Evolutionary conservation across 2,113 vertebrate species (phyloP).

Genomic region (Xyrauchen texanus): DNA sequence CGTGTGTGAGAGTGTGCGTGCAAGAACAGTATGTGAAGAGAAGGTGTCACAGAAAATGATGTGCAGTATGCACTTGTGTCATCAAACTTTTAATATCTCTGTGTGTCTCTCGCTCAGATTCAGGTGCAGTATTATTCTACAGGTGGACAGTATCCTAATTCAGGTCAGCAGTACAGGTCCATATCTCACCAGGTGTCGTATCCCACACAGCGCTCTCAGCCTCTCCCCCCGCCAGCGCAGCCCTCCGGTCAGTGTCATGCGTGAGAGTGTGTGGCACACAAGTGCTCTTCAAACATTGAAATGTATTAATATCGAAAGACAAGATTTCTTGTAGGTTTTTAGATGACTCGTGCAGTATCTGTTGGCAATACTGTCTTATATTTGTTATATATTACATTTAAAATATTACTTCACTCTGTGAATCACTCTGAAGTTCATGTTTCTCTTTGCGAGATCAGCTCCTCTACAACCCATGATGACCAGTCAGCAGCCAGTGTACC

Average conservation of each 20-base stretch:
- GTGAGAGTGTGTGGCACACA: no score
- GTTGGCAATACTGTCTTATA: no score
- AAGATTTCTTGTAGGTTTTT: no score
- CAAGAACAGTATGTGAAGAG: no score
- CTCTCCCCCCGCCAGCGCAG: constrained; percentile 91
- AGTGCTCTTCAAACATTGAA: no score
- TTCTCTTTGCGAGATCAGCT: constrained; percentile 52
- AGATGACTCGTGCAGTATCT: no score
- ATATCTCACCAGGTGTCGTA: constrained; percentile 97
- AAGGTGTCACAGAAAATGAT: not conserved
- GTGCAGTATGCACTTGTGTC: not conserved
- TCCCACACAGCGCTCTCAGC: constrained; percentile 87
- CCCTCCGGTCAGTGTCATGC: constrained; percentile 88
- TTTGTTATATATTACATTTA: no score
- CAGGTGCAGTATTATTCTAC: constrained; percentile 96
- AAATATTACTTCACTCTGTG: no score
- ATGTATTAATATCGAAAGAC: no score
- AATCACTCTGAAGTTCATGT: not conserved
- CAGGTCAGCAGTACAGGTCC: constrained; percentile 94
- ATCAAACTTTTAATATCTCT: constrained; percentile 8
- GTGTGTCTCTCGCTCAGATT: constrained; percentile 74
- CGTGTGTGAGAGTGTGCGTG: no score
- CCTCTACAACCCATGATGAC: constrained; percentile 94
- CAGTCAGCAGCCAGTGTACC: constrained; percentile 93
- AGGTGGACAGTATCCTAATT: constrained; percentile 91